phyloP scores from a whole-genome alignment of 2,113 vertebrate genomes.

The Microcebus ravelobensis region DNA sequence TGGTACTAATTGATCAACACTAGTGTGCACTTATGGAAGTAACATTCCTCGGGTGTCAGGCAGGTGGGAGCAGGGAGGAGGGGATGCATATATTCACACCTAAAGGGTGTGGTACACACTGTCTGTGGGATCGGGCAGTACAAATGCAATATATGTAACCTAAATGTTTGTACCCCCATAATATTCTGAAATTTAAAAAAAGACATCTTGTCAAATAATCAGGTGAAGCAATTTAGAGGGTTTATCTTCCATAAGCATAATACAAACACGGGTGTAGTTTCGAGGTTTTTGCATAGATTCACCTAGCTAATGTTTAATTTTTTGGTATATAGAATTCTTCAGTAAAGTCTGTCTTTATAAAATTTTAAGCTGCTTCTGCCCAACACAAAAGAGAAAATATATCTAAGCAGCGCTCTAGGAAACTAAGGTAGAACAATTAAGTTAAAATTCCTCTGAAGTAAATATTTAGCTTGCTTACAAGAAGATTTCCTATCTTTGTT shows the following conservation, averaged over 20 bases:
- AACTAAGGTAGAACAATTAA: background rate
- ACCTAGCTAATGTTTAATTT: background rate
- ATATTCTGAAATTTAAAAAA: no score
- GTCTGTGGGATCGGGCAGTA: no score
- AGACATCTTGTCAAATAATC: background rate
- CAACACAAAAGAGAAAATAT: background rate
- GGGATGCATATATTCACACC: no score
- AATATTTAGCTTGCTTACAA: background rate
- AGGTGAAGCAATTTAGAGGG: background rate
- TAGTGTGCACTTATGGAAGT: no score
- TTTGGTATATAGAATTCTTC: background rate
- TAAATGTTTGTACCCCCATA: no score
- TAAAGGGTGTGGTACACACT: no score
- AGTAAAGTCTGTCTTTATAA: background rate
- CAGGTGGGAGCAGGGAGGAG: no score
- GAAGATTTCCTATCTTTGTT: conserved; percentile 59
- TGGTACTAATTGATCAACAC: no score
- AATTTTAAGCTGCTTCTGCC: background rate
- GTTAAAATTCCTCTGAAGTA: conserved; percentile 24
- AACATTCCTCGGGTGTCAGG: no score
- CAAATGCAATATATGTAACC: no score
- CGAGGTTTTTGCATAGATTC: background rate
- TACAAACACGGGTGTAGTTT: fast-evolving
- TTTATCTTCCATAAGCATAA: background rate
- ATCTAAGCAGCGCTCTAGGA: background rate